Evolutionary conservation across 2,888 invertebrate genomes (phyloP), one percentile per base, ranked within the genome.

Genomic region (Amiota communis): DNA sequence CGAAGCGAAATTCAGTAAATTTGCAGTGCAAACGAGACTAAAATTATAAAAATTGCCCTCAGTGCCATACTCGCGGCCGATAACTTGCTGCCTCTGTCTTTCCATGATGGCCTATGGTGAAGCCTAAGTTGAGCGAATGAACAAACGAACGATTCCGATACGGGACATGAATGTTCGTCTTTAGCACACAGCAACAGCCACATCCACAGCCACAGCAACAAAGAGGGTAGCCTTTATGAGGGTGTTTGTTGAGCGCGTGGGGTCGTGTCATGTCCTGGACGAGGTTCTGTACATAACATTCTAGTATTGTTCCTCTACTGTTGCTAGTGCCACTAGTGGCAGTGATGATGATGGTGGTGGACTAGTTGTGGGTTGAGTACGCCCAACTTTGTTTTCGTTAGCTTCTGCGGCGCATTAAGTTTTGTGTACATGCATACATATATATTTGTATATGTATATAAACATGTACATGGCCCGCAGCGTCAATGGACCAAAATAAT

Each of bases 401-500:
- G 76, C 79, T 71, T 79, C 78, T 77, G 74, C 79, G 78, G 76
- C 80, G 79, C 80, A 80, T 80, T 80, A 80, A 79, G 76, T 77
- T 75, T 36, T 68, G 57, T 71, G 67, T 70, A 53, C 71, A 61
- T 74, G 64, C 57, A 53, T 49, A 73, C 56, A 56, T 68, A 72
- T 47, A 48, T 17, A 17, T 51, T 20, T 65, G 12, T 71, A 71
- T 48, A 71, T 71, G 70, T 68, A 72, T 48, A 36, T 36, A 36
- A 36, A 36, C 36, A 36, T 73, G 65, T 79, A 75, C 80, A 80
- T 80, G 81, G 85, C 86, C 82, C 82, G 84, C 84, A 84, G 83
- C 86, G 82, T 87, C 87, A 87, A 87, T 87, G 87, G 87, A 87
- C 87, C 87, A 87, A 87, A 87, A 86, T 87, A 86, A 87, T 87